phyloP scores from a whole-genome alignment of 2,113 vertebrate species.

The Petrocephalus zakoni region DNA sequence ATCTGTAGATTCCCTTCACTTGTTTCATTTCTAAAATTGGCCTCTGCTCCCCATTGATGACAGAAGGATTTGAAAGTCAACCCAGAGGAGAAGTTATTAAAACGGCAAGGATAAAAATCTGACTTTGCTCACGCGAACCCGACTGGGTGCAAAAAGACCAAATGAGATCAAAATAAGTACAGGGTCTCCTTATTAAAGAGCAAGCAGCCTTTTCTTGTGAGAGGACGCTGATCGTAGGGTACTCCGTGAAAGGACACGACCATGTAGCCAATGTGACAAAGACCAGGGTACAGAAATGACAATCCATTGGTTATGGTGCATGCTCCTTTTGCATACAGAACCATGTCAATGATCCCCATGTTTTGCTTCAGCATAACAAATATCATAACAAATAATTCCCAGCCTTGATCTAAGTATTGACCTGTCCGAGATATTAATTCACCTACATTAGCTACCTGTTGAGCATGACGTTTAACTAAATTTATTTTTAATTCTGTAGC shows the following conservation, averaged over 20 bases:
- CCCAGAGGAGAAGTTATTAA: constrained; percentile 19
- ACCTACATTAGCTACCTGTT: not conserved
- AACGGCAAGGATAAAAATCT: constrained; percentile 16
- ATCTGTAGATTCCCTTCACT: constrained; percentile 15
- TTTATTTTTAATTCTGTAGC: not conserved
- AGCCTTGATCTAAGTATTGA: not conserved
- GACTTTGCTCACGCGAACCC: not conserved
- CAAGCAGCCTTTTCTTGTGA: not conserved
- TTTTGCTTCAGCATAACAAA: not conserved
- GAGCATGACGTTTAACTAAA: not conserved
- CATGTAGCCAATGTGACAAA: constrained; percentile 2
- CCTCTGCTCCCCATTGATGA: constrained; percentile 9
- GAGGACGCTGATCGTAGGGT: not conserved
- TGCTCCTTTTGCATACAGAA: not conserved
- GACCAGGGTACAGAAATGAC: not conserved
- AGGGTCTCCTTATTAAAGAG: constrained; percentile 1
- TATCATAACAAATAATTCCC: not conserved
- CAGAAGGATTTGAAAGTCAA: constrained; percentile 6
- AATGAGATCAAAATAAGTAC: not conserved
- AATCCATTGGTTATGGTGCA: not conserved
- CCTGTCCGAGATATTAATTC: not conserved
- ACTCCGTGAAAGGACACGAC: not conserved
- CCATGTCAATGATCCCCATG: not conserved
- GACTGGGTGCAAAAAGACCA: not conserved
- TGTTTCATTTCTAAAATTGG: constrained; percentile 15